Evolutionary conservation across 2,113 vertebrate genomes (phyloP), one percentile per base, ranked within the genome.

Genomic region (Furnarius figulus): DNA sequence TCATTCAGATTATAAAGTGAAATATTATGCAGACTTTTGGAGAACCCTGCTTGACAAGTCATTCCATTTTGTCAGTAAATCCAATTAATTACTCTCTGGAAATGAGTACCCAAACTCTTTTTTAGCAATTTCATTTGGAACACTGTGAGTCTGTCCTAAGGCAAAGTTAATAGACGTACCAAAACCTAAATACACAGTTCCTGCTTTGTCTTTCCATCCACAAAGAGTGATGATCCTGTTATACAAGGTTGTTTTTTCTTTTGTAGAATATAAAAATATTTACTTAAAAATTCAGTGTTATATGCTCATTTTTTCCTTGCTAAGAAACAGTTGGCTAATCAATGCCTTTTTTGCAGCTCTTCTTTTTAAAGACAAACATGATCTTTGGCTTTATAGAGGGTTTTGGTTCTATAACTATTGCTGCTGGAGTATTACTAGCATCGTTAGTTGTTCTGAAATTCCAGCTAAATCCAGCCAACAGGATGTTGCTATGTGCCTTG

Each of bases 61-160:
- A 71, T 84, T 84, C 63, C 53, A 22, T 84, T 92, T 94, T 90
- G 55, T 55, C 83, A 67, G 33, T 31, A 55, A 84, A 77, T 59
- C 28, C 59, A 55, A 75, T 42, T 6, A 93, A 91, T 78, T 82
- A 35, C n/a, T 47, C 53, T 61, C 50, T 83, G 49, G 30, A 88
- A 88, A 92, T 63, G 14, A 74, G 67, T 58, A 77, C 46, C 28
- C 55, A 80, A 94, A 80, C 8, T 65, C 52, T 88, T 93, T 93
- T 87, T 88, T 86, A 95, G 37, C 13, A 52, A 89, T 85, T 91
- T 91, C 44, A 85, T 91, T 87, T 85, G 87, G 13, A 76, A 12
- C 14, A 35, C 61, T 20, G 35, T 35, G 8, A 85, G 9, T 67
- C 55, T 88, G 58, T 78, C 31, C 59, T 55, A 40, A 86, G 55